Base-by-base conservation (phyloP, 2,113 vertebrate species). In the Cacatua alba region DNA sequence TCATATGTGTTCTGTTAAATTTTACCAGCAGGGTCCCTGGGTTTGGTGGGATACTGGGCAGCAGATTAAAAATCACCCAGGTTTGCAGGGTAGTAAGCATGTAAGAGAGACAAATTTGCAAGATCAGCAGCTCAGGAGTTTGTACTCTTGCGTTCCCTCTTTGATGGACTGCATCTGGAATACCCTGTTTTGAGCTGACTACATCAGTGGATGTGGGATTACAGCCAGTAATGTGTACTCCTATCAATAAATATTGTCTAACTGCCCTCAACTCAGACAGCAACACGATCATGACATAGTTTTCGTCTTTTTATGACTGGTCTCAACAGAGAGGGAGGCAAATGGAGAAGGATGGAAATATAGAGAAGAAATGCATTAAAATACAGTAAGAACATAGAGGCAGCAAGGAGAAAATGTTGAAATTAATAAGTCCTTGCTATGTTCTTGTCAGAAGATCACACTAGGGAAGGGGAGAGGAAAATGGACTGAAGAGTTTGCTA, bases 81-180 rank as follows among this genome's bases (percentile, higher is more conserved):
- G 43, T 57, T 48, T 3, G 1, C 3, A 82, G 46, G 21, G n/a
- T 26, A 35, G n/a, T 5, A 9, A 46, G 21, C 37, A 53, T 1
- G 0, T 55, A 37, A 63, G 18, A 49, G 28, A 44, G 17, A 25
- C 16, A 17, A 51, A 49, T 60, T 75, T 1, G 1, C 64, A 48
- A 77, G 35, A 82, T 48, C 33, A 82, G 37, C 48, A 86, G 26
- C 44, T 19, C 13, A 4, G 11, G 10, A 68, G 12, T 51, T 43
- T 23, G 4, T 59, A 51, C 0, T 0, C 15, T 70, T 2, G 0
- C 16, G 35, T 79, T 53, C 17, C 37, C 33, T 51, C 21, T 65
- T 67, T 57, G 24, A 46, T 29, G 41, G 23, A 16, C 79, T 46
- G 52, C 37, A 41, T 31, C 64, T 63, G 29, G 25, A 46, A 41